phyloP scores from a whole-genome alignment of 2,113 vertebrate species.

The Saimiri boliviensis region DNA sequence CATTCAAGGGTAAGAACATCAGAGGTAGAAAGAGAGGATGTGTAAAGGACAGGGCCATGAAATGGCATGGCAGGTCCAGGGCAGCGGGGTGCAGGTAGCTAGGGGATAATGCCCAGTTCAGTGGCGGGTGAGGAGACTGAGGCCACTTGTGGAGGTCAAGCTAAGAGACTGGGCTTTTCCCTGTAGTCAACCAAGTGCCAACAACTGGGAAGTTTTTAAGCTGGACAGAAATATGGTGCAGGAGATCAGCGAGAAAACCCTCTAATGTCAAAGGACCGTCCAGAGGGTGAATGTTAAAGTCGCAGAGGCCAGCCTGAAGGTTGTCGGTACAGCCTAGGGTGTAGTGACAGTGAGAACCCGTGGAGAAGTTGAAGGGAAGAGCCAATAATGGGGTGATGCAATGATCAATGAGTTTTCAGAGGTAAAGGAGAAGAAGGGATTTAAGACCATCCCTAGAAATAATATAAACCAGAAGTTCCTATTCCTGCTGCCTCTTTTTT shows the following conservation, averaged over 20 bases:
- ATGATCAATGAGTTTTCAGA: neutral
- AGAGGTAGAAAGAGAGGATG: neutral
- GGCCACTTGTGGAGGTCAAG: neutral
- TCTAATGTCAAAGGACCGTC: neutral
- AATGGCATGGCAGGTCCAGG: rapidly evolving
- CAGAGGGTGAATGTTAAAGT: neutral
- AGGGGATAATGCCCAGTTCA: neutral
- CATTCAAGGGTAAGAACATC: no score
- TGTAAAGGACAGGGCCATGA: neutral
- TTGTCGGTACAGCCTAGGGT: neutral
- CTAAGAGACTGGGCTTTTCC: neutral
- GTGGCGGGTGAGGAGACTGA: neutral
- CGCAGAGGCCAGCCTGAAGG: neutral
- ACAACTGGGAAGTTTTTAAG: neutral
- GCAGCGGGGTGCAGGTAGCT: neutral
- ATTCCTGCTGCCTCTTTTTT: neutral
- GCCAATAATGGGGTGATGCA: neutral
- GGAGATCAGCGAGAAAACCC: neutral
- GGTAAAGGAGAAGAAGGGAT: neutral
- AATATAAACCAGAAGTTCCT: neutral
- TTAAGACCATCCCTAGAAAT: neutral
- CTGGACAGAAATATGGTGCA: neutral
- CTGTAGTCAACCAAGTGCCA: neutral
- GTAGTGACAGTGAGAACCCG: neutral
- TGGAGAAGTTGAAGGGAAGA: neutral